phyloP scores from a whole-genome alignment of 2,113 vertebrate genomes.

The Oncorhynchus nerka region DNA sequence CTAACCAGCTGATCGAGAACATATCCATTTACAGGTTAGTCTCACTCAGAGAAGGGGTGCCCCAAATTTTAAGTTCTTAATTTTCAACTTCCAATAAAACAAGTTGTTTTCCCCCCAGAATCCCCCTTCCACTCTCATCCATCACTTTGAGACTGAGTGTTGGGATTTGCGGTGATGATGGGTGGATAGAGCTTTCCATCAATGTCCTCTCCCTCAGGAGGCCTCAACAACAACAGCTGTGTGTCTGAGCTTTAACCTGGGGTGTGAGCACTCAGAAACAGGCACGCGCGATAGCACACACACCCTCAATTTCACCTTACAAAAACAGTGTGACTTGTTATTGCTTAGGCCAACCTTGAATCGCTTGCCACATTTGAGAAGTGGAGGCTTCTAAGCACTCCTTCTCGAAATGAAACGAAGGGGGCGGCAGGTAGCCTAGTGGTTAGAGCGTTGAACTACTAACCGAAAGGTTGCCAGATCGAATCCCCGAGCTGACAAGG shows the following conservation, averaged over 20 bases:
- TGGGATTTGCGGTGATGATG: conserved; percentile 12
- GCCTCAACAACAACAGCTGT: conserved; percentile 25
- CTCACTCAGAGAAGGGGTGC: neutral
- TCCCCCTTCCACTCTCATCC: conserved; percentile 14
- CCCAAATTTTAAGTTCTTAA: neutral
- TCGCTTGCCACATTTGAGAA: conserved; percentile 28
- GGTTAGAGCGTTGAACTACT: no score
- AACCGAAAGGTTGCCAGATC: no score
- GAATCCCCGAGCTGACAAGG: no score
- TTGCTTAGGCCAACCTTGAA: conserved; percentile 21
- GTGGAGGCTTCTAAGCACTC: neutral
- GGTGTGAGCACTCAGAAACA: conserved; percentile 2
- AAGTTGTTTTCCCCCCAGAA: conserved; percentile 1
- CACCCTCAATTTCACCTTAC: neutral
- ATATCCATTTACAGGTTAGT: conserved; percentile 96
- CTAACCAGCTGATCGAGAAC: conserved; percentile 90
- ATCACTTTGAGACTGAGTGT: conserved; percentile 22
- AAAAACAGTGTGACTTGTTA: conserved; percentile 15
- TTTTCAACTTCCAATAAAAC: conserved; percentile 24
- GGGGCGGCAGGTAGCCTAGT: no score
- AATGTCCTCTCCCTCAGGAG: conserved; percentile 23
- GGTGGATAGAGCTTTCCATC: conserved; percentile 15
- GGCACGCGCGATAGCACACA: neutral
- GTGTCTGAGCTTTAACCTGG: conserved; percentile 11
- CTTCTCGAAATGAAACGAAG: neutral